phyloP scores from a whole-genome alignment of 2,888 invertebrate species.

The Muscina levida region DNA sequence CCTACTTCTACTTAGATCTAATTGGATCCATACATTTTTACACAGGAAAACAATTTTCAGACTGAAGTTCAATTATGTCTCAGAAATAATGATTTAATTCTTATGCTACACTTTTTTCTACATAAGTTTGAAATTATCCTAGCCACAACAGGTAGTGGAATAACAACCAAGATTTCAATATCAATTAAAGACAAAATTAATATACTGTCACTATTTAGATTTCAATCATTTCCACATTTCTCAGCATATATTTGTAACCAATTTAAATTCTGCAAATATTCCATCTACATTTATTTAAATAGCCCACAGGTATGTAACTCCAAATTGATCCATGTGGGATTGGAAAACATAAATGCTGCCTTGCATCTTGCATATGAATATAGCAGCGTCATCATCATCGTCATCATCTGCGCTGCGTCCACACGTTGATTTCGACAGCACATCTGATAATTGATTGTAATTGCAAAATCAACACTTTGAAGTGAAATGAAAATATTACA shows the following conservation, averaged over 20 bases:
- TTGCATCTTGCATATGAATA: neutral
- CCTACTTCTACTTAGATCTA: too few relatives aligned
- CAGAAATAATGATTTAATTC: too few relatives aligned
- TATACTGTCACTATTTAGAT: too few relatives aligned
- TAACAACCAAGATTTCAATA: too few relatives aligned
- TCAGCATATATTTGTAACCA: neutral
- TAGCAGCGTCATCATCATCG: neutral
- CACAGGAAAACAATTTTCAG: too few relatives aligned
- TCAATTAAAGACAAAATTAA: too few relatives aligned
- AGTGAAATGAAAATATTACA: constrained; percentile 24
- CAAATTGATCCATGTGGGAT: constrained; percentile 13
- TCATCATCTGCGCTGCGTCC: neutral
- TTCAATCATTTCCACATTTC: too few relatives aligned
- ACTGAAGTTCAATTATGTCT: too few relatives aligned
- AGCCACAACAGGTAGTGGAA: too few relatives aligned
- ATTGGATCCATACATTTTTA: too few relatives aligned
- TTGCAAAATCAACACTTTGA: constrained; percentile 54
- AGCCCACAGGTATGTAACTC: neutral
- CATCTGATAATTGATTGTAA: constrained; percentile 50
- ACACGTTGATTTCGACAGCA: neutral
- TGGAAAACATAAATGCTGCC: neutral
- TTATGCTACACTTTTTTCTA: too few relatives aligned
- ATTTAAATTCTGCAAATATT: constrained; percentile 13
- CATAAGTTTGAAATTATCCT: too few relatives aligned
- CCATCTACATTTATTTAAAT: constrained; percentile 10